Conservation (phyloP, 2,113 vertebrate species). For the Macaca nemestrina region DNA sequence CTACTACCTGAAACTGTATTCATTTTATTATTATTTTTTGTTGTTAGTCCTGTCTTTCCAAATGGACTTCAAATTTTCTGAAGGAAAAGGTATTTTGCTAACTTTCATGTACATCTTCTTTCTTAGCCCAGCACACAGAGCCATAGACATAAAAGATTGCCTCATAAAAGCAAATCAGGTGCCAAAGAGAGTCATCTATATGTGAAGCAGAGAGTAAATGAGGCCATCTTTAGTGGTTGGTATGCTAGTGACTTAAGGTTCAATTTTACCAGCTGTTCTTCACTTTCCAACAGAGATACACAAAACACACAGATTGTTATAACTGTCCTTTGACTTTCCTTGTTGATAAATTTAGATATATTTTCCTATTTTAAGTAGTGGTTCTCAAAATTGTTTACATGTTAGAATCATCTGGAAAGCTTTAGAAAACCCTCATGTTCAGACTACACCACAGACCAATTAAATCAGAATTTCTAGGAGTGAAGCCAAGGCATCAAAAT, state of each 20-base stretch:
- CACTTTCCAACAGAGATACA: background rate
- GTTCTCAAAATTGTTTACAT: slow-evolving; percentile 41
- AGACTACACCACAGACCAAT: slow-evolving; percentile 34
- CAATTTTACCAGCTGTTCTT: background rate
- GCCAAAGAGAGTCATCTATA: background rate
- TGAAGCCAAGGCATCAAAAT: background rate
- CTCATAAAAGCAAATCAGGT: background rate
- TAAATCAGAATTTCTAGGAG: slow-evolving; percentile 59
- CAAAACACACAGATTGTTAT: background rate
- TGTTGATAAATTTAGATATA: background rate
- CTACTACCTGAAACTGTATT: background rate
- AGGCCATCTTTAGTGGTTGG: background rate
- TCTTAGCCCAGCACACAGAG: background rate
- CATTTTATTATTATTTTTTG: background rate
- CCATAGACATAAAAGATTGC: background rate
- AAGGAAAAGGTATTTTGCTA: background rate
- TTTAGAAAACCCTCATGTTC: slow-evolving; percentile 49
- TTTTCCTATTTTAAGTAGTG: slow-evolving; percentile 20
- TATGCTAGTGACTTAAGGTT: background rate
- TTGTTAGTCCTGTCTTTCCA: background rate
- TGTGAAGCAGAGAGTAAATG: background rate
- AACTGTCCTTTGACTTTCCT: slow-evolving; percentile 1
- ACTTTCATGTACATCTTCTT: background rate
- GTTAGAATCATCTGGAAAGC: slow-evolving; percentile 37
- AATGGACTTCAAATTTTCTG: slow-evolving; percentile 20